Evolutionary conservation across 2,888 invertebrate genomes (phyloP).

Genomic region (Calameuta idolon): DNA sequence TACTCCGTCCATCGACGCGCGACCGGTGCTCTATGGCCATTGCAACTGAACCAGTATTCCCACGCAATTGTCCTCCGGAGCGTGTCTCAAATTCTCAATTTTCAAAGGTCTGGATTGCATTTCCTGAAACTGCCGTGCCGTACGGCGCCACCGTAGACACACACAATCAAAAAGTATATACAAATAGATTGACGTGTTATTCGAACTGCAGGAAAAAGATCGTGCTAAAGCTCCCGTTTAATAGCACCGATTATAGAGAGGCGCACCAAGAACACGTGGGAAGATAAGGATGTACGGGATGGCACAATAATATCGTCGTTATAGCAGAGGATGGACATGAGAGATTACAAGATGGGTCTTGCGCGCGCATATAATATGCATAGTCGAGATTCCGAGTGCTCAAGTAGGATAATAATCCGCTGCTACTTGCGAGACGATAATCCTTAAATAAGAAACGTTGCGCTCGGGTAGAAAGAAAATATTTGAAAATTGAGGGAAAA

Average conservation of each 20-base stretch:
- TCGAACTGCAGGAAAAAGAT: background rate
- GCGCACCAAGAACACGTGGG: background rate
- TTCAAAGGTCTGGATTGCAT: background rate
- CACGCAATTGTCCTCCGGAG: conserved; percentile 45
- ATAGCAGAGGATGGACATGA: background rate
- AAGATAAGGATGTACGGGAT: background rate
- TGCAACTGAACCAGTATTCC: conserved; percentile 48
- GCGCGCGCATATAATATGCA: background rate
- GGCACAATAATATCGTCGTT: background rate
- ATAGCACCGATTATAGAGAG: background rate
- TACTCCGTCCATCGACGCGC: conserved; percentile 27
- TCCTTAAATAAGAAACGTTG: background rate
- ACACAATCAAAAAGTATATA: background rate
- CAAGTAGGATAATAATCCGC: background rate
- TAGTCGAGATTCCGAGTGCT: background rate
- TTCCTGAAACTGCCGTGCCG: background rate
- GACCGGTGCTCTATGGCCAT: conserved; percentile 21
- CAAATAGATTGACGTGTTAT: background rate
- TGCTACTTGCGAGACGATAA: background rate
- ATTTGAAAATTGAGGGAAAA: background rate
- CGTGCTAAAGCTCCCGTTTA: background rate
- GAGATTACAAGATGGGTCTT: background rate
- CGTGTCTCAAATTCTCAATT: background rate
- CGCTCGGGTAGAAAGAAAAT: background rate
- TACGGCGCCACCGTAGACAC: background rate